phyloP scores from a whole-genome alignment of 2,797 vertebrate genomes.

The Sebastes kiyomatsui region DNA sequence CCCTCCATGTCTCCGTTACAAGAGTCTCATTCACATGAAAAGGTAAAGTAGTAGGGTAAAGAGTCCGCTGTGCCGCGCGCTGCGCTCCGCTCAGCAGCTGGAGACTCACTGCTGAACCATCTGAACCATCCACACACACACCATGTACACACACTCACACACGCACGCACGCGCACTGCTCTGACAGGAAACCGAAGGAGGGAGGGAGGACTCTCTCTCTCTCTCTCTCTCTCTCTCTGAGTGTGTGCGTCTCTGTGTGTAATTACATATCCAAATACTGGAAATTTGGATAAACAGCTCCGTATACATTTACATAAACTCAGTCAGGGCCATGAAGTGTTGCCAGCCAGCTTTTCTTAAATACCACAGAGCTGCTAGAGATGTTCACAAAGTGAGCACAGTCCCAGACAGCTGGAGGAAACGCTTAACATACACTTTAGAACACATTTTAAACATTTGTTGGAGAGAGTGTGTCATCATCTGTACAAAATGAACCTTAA shows the following conservation, averaged over 20 bases:
- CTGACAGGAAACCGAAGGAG: conserved; percentile 69
- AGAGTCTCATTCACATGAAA: conserved; percentile 35
- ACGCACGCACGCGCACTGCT: neutral
- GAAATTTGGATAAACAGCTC: conserved; percentile 48
- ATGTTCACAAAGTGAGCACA: neutral
- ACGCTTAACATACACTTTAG: too few species aligned
- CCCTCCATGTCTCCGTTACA: conserved; percentile 52
- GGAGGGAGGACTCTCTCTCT: conserved; percentile 10
- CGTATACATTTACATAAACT: conserved; percentile 21
- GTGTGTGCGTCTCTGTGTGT: neutral
- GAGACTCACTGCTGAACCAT: conserved; percentile 58
- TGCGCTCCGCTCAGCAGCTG: conserved; percentile 65
- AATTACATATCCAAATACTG: conserved; percentile 40
- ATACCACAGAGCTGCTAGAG: neutral
- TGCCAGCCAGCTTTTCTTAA: neutral
- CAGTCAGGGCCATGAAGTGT: neutral
- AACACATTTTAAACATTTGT: too few species aligned
- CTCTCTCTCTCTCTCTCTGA: conserved; percentile 8
- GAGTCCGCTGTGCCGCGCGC: conserved; percentile 15
- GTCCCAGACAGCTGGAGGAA: too few species aligned
- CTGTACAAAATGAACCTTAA: too few species aligned
- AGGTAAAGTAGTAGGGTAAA: neutral
- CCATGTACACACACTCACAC: neutral
- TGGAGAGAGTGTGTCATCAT: too few species aligned
- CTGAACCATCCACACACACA: conserved; percentile 23